Conservation (phyloP, 2,113 vertebrate genomes). For the Xyliphius kryptos region DNA sequence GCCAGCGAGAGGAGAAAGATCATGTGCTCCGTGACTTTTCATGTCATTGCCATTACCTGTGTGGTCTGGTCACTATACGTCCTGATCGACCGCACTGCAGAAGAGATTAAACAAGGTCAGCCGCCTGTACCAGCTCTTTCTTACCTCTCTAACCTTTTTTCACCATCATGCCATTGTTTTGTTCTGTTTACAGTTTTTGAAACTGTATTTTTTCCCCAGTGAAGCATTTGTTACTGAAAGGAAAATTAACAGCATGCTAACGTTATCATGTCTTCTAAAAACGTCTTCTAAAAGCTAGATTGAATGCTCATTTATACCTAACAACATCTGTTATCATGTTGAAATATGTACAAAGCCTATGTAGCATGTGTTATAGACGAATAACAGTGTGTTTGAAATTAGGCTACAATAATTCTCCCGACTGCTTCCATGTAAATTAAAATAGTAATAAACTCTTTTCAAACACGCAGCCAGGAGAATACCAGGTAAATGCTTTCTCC, state of each 20-base stretch:
- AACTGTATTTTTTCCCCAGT: too few species aligned
- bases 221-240: too few species aligned
- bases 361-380: too few species aligned
- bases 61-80: constrained; percentile 98
- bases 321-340: too few species aligned
- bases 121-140: too few species aligned
- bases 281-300: too few species aligned
- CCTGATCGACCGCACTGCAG: constrained; percentile 93
- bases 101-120: constrained; percentile 92
- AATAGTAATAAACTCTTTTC: constrained; percentile 64
- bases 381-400: too few species aligned
- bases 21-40: constrained; percentile 95
- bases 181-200: constrained; percentile 4
- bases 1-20: constrained; percentile 95
- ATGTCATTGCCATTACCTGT: constrained; percentile 95
- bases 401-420: constrained; percentile 1
- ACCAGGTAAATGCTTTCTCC: constrained; percentile 68
- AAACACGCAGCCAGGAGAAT: constrained; percentile 74
- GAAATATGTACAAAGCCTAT: too few species aligned
- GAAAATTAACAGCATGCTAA: too few species aligned
- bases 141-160: constrained; percentile 57
- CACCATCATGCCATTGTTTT: background rate
- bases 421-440: constrained; percentile 38
- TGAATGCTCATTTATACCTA: too few species aligned
- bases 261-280: too few species aligned